These are phyloP conservation scores for Pseudorhiza aurosa DNA, from an alignment of 30 jellyfish, hydroid and myxozoan species.

Conservation along the genomic window DNA sequence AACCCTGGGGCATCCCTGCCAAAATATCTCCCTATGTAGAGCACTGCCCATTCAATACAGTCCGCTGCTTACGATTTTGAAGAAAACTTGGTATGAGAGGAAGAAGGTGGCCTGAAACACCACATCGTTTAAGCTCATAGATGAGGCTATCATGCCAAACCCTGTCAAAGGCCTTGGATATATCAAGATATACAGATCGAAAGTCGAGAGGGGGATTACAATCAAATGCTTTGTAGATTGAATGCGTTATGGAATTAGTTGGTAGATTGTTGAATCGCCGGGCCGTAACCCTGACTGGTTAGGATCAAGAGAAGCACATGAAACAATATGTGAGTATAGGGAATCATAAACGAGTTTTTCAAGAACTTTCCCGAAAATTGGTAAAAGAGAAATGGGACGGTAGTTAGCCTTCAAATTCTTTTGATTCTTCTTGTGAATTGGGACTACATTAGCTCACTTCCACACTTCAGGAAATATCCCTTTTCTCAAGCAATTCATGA, in stretches of 20 bases:
- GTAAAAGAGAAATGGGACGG: constrained; percentile 7
- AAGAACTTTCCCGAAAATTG: neutral
- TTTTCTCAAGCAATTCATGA: constrained; percentile 24
- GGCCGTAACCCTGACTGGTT: constrained; percentile 1
- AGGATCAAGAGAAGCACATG: neutral
- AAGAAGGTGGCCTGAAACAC: neutral
- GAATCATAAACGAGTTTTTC: constrained; percentile 20
- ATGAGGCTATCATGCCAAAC: constrained; percentile 36
- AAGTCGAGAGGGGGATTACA: constrained; percentile 56
- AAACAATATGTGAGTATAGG: constrained; percentile 1
- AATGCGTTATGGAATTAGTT: constrained; percentile 38
- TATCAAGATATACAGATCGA: constrained; percentile 32
- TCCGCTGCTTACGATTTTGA: neutral
- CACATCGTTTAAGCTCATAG: neutral
- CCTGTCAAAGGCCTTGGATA: constrained; percentile 69
- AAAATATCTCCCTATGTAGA: neutral
- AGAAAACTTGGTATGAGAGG: neutral
- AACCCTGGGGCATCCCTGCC: neutral
- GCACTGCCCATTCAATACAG: neutral
- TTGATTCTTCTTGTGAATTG: constrained; percentile 52
- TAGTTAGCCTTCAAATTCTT: neutral
- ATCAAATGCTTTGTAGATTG: constrained; percentile 41
- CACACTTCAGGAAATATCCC: constrained; percentile 37
- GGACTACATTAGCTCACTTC: constrained; percentile 48
- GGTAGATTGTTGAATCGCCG: constrained; percentile 24